These are phyloP conservation scores for Latheticus oryzae DNA, from an alignment of 2,888 invertebrate species.

Conservation along the genomic window DNA sequence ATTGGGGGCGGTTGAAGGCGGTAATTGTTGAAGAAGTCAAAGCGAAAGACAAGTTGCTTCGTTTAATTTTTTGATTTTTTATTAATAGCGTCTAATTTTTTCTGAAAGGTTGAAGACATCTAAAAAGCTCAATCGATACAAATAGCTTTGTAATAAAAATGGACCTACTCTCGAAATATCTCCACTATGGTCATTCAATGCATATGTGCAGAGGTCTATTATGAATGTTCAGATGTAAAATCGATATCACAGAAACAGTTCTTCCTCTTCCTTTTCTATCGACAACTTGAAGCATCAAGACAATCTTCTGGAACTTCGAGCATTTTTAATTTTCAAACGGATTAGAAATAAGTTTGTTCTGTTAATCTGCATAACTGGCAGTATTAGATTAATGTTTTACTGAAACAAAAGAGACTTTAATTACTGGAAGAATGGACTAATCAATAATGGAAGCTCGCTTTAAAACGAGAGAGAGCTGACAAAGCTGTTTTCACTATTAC, in stretches of 20 bases:
- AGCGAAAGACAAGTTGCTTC: too few relatives aligned
- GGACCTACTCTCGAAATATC: slow-evolving; percentile 19
- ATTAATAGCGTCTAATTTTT: too few relatives aligned
- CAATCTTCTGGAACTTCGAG: too few relatives aligned
- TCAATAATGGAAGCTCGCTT: slow-evolving; percentile 10
- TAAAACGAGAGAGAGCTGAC: slow-evolving; percentile 12
- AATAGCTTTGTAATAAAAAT: too few relatives aligned
- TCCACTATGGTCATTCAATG: slow-evolving; percentile 26
- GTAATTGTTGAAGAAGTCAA: too few relatives aligned
- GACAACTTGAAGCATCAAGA: too few relatives aligned
- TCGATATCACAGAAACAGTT: slow-evolving; percentile 16
- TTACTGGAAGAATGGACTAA: slow-evolving; percentile 17
- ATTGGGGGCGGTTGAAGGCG: too few relatives aligned
- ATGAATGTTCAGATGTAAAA: slow-evolving; percentile 25
- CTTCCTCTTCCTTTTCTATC: background rate
- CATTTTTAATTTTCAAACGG: too few relatives aligned
- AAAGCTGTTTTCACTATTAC: slow-evolving; percentile 5
- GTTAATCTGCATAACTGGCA: slow-evolving; percentile 10
- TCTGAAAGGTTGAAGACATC: too few relatives aligned
- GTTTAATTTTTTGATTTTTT: too few relatives aligned
- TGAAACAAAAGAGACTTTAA: slow-evolving; percentile 22
- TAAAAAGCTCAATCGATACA: too few relatives aligned
- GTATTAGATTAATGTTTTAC: slow-evolving; percentile 18
- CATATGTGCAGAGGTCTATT: slow-evolving; percentile 28
- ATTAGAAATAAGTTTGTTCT: too few relatives aligned